These are phyloP conservation scores for Sinelater perroti DNA, from an alignment of 2,888 invertebrate genomes.

Conservation along the genomic window DNA sequence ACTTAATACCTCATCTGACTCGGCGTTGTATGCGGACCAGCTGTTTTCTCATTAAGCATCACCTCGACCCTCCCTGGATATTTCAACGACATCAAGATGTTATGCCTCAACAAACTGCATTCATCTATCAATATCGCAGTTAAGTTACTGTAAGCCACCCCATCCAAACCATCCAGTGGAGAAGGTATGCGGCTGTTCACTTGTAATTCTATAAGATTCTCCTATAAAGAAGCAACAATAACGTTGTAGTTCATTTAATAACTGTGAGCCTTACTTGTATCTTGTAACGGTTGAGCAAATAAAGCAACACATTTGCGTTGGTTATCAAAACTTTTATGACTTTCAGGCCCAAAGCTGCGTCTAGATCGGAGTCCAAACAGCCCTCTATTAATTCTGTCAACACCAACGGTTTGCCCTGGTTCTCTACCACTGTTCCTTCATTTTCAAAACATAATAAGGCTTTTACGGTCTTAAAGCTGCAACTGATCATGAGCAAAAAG, in stretches of 20 bases:
- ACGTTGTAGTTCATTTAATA: not conserved
- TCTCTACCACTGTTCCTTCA: constrained; percentile 25
- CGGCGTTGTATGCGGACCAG: no score
- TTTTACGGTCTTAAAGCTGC: constrained; percentile 24
- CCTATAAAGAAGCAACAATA: constrained; percentile 23
- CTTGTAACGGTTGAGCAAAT: constrained; percentile 40
- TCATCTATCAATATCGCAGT: constrained; percentile 39
- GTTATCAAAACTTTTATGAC: constrained; percentile 40
- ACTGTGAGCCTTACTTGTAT: constrained; percentile 38
- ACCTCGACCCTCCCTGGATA: constrained; percentile 30
- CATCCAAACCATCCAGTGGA: constrained; percentile 19
- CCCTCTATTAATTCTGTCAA: constrained; percentile 43
- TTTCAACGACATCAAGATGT: constrained; percentile 39
- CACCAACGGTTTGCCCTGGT: constrained; percentile 28
- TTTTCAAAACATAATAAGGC: constrained; percentile 34
- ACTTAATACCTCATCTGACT: no score
- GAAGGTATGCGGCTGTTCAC: constrained; percentile 16
- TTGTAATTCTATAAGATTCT: constrained; percentile 33
- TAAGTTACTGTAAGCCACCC: not conserved
- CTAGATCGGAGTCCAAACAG: constrained; percentile 35
- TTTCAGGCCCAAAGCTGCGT: constrained; percentile 40
- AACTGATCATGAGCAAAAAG: constrained; percentile 28
- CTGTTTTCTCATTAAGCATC: constrained; percentile 9
- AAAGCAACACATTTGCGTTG: constrained; percentile 42
- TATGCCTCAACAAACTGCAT: constrained; percentile 36